Conservation (phyloP, 2,888 invertebrate genomes). For the Sicus ferrugineus region DNA sequence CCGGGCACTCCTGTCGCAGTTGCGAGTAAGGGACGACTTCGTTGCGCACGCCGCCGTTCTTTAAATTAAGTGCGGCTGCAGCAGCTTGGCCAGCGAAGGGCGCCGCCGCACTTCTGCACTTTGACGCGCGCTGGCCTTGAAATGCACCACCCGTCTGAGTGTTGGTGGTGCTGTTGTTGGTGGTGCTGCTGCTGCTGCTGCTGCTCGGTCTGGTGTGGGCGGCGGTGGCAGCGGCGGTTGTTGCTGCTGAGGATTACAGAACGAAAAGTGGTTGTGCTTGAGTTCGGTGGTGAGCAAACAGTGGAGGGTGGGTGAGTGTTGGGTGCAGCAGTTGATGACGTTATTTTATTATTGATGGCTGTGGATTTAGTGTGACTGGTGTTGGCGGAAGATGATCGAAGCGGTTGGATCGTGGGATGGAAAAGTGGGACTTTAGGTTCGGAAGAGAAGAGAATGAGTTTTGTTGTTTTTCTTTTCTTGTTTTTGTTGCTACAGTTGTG, state of each 20-base stretch:
- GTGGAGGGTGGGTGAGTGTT: conserved; percentile 21
- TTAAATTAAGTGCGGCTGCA: neutral
- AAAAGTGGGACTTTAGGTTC: conserved; percentile 9
- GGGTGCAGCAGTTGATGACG: conserved; percentile 33
- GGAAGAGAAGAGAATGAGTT: conserved; percentile 10
- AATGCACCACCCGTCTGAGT: too few relatives aligned
- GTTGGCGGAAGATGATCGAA: conserved; percentile 30
- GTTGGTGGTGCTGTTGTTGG: neutral
- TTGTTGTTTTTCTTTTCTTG: conserved; percentile 22
- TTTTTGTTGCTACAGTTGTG: conserved; percentile 29
- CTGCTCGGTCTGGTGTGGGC: conserved; percentile 30
- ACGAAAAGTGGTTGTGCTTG: conserved; percentile 31
- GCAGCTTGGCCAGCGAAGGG: conserved; percentile 34
- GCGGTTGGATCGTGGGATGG: conserved; percentile 22
- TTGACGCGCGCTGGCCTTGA: conserved; percentile 19
- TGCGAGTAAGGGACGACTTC: too few relatives aligned
- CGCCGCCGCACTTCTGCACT: conserved; percentile 44
- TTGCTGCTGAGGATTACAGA: conserved; percentile 41
- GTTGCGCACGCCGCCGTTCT: neutral
- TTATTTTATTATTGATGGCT: conserved; percentile 28
- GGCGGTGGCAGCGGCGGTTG: conserved; percentile 26
- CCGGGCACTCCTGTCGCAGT: conserved; percentile 46
- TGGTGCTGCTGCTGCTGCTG: conserved; percentile 15
- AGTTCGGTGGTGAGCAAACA: conserved; percentile 22
- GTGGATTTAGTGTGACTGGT: conserved; percentile 28